Evolutionary conservation across 2,113 vertebrate genomes (phyloP), one percentile per base, ranked within the genome.

Genomic region (Zosterops pallidus): DNA sequence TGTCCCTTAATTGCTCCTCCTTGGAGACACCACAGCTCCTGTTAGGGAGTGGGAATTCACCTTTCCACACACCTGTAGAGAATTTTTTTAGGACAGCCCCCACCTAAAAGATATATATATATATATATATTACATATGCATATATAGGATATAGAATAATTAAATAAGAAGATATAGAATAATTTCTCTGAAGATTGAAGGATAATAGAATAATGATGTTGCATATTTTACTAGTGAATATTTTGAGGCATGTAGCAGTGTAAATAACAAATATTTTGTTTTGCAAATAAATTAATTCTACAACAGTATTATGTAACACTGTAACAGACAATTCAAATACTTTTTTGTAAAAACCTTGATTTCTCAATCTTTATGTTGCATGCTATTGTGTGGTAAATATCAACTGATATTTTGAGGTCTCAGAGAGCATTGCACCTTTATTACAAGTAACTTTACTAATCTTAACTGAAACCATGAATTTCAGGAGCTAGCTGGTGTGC

Each of bases 11-110:
- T 14, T 23, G 8, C 33, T 47, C 1, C 1, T 24, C 78, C 41
- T 25, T 7, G 53, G 37, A 68, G 49, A 84, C 9, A 2, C 3
- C 4, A 14, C 44, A 67, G 7, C 13, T 12, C 23, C 13, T 3
- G 1, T 3, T 6, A 11, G 29, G 26, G 49, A 31, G 16, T 2
- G 3, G 24, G 65, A 47, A 52, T 29, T 52, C 67, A 13, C 56
- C 52, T 49, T 82, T 29, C 37, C 1, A 0, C 8, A 5, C 0
- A 1, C 55, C n/a, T 7, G 9, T 0, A 0, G 6, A 39, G 64
- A 15, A 15, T 33, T 41, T n/a, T 31, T 39, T 39, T 4, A 23
- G 75, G 82, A 24, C 26, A 57, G 33, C 18, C 19, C 19, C 44
- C 19, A 8, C 19, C 44, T 18, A 46, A 46, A 46, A 46, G 9